Base-by-base conservation (phyloP, 2,797 vertebrate genomes). In the Enteromius treurensis region DNA sequence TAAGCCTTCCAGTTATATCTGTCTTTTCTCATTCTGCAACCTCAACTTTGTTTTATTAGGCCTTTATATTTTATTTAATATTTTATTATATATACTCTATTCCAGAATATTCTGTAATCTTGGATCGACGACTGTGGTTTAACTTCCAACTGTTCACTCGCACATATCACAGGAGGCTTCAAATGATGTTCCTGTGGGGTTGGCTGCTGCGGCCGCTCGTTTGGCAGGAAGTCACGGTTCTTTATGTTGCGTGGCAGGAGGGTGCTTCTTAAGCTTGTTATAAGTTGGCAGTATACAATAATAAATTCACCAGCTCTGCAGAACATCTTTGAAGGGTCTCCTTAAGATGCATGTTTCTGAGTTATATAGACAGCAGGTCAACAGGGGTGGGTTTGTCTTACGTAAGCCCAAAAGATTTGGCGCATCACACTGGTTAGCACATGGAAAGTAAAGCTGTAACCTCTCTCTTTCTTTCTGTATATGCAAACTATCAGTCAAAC, bases 221-320 rank as follows among this genome's bases (percentile, higher is more conserved):
- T 29, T 53, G 60, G 69, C 77, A 74, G 55, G 47, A 77, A 70
- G 40, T 85, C 83, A 76, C 51, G 14, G 29, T 51, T 85, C 83
- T 85, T 80, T 80, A 81, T 81, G 83, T 49, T 76, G 78, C 62
- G 6, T 67, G 42, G 60, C 55, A 85, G 83, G 70, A 77, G 69
- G 77, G 34, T 29, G 53, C 58, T 64, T 77, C 79, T 73, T 65
- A 77, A 45, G 79, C 40, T 81, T 86, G 73, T 80, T 55, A 49
- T 42, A 60, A 81, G 69, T 77, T 77, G 71, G 53, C 49, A 62
- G 58, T 40, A 76, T 77, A 51, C 32, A 77, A 67, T 37, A 79
- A 34, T 84, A 84, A 89, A 87, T 75, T 88, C 85, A 90, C 53
- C 68, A 84, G 64, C 49, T 23, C 74, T 60, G 60, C 34, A 70